These are phyloP conservation scores for Ptychadena robeensis DNA, from an alignment of 2,797 vertebrate species.

Conservation along the genomic window DNA sequence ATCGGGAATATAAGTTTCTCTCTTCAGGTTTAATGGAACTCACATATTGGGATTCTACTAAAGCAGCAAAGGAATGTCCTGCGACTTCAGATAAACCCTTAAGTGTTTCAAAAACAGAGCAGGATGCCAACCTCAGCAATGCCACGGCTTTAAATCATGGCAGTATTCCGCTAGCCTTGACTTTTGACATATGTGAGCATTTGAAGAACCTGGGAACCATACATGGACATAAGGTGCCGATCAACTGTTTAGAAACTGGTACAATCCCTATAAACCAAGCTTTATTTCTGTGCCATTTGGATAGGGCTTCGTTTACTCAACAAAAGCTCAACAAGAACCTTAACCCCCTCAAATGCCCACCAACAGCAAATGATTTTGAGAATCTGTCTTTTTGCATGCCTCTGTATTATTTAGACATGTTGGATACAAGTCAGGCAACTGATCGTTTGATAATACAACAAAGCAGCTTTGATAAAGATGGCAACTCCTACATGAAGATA, in stretches of 20 bases:
- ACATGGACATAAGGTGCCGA: neutral
- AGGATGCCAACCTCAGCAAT: neutral
- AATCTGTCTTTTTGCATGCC: constrained; percentile 19
- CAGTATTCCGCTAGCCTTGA: constrained; percentile 22
- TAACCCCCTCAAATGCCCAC: neutral
- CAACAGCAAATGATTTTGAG: constrained; percentile 7
- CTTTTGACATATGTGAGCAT: constrained; percentile 51
- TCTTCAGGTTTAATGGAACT: neutral
- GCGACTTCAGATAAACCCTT: neutral
- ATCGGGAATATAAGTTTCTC: neutral
- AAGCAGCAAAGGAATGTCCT: neutral
- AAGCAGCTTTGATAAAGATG: constrained; percentile 21
- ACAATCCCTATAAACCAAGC: neutral
- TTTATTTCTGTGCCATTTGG: neutral
- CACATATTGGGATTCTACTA: neutral
- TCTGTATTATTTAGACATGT: neutral
- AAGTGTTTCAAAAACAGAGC: too few relatives aligned
- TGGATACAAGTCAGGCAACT: neutral
- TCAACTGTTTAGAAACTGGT: neutral
- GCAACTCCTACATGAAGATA: constrained; percentile 41
- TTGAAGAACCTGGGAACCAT: constrained; percentile 17
- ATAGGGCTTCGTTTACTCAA: neutral
- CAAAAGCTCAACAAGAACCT: neutral
- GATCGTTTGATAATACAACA: constrained; percentile 14
- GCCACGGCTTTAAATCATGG: neutral